Evolutionary conservation across 23 tunicate genomes (phyloP), one percentile per base, ranked within the genome.

Genomic region (Aplidium turbinatum): DNA sequence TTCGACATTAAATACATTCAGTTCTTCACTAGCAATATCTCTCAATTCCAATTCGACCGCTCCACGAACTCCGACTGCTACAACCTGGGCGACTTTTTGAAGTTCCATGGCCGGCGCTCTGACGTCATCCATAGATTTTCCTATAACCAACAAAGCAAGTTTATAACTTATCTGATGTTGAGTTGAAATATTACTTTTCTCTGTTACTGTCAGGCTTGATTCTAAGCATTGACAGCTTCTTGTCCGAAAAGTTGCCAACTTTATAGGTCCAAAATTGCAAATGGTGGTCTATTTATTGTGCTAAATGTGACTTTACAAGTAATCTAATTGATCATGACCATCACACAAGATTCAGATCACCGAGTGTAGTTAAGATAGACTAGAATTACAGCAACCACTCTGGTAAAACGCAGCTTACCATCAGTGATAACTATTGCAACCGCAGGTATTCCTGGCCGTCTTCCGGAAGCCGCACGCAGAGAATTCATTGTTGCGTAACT

Each of bases 351-450:
- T 13, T 27, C n/a, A n/a, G n/a, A n/a, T n/a, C n/a, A n/a, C n/a
- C n/a, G n/a, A n/a, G n/a, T n/a, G n/a, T n/a, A n/a, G n/a, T n/a
- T n/a, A n/a, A n/a, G n/a, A n/a, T n/a, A n/a, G n/a, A n/a, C n/a
- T n/a, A n/a, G n/a, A n/a, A n/a, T n/a, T n/a, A n/a, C n/a, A n/a
- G n/a, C n/a, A n/a, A n/a, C n/a, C n/a, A n/a, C n/a, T n/a, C n/a
- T 13, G 13, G 48, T 9, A 42, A 42, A 9, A 13, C 13, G 13
- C 48, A 0, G 27, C 87, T 82, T 83, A 83, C 93, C 93, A 50
- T 86, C 85, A 38, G 93, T 86, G 28, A 86, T 52, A 3, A 86
- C 42, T 5, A 86, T 46, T 5, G 73, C 64, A 9, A 86, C 48
- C 18, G 74, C 69, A 4, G 93, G 93, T 1, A 86, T 81, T 19